Evolutionary conservation across 2,888 invertebrate species (phyloP).

Genomic region (Entomobrya proxima): DNA sequence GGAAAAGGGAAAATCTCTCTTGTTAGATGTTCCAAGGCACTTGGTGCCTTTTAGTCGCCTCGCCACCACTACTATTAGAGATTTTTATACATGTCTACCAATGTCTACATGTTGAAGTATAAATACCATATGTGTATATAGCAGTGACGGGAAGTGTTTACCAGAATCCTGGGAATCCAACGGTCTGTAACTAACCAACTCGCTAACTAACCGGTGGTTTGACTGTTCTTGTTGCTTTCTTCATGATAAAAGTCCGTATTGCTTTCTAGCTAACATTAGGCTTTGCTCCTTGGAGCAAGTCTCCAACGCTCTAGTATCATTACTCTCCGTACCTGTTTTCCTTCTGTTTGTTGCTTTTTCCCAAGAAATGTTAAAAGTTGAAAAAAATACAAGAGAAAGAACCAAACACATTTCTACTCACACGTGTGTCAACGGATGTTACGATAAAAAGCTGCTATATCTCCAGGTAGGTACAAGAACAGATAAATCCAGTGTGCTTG

Average conservation of each 20-base stretch:
- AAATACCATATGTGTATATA: neutral
- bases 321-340: conserved; percentile 26
- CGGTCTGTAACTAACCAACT: conserved; percentile 66
- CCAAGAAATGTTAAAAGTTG: conserved; percentile 46
- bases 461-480: too few relatives aligned
- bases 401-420: conserved; percentile 25
- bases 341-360: conserved; percentile 54
- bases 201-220: conserved; percentile 67
- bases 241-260: neutral
- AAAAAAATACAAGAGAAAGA: conserved; percentile 41
- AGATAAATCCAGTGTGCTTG: too few relatives aligned
- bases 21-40: neutral
- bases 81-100: neutral
- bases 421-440: conserved; percentile 30
- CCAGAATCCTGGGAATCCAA: conserved; percentile 65
- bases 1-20: conserved; percentile 7
- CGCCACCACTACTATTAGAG: neutral
- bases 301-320: neutral
- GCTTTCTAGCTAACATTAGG: neutral
- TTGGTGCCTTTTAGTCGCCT: conserved; percentile 10
- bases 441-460: neutral
- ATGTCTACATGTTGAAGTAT: neutral
- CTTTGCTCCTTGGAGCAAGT: too few relatives aligned
- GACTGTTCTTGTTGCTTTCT: conserved; percentile 63
- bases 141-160: conserved; percentile 43